These are phyloP conservation scores for Brevipalpus yothersi DNA, from an alignment of 1,140 invertebrate genomes.

Conservation along the genomic window DNA sequence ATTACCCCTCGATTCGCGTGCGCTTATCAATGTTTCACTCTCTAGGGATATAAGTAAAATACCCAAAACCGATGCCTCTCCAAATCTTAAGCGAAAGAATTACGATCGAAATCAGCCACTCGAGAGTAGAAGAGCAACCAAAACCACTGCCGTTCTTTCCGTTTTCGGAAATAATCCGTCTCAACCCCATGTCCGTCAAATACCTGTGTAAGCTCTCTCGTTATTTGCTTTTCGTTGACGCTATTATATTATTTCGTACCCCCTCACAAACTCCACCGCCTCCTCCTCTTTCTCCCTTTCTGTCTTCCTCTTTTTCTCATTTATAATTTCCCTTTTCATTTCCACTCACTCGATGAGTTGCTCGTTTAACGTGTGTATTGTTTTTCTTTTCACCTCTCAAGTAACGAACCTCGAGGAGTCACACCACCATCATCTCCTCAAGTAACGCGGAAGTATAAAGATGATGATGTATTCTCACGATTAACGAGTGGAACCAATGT, in stretches of 20 bases:
- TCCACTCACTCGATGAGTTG: not conserved
- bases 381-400: not conserved
- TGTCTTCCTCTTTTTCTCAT: not conserved
- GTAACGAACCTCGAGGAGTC: slow-evolving; percentile 9
- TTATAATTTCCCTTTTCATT: not conserved
- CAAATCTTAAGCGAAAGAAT: slow-evolving; percentile 15
- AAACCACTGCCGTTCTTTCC: not conserved
- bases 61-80: slow-evolving; percentile 10
- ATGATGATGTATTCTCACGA: slow-evolving; percentile 53
- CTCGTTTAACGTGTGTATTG: not conserved
- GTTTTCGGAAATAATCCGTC: not conserved
- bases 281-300: not conserved
- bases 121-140: not conserved
- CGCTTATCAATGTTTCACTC: slow-evolving; percentile 2
- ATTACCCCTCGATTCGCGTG: not conserved
- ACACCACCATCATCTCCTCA: slow-evolving; percentile 18
- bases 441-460: slow-evolving; percentile 27
- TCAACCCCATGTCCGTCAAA: slow-evolving; percentile 1
- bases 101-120: not conserved
- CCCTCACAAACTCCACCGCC: not conserved
- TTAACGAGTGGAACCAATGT: slow-evolving; percentile 36
- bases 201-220: slow-evolving; percentile 3
- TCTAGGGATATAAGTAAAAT: not conserved
- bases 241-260: not conserved
- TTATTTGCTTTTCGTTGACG: not conserved